Conservation (phyloP, 2,888 invertebrate species). For the Neocrepidodera transversa region DNA sequence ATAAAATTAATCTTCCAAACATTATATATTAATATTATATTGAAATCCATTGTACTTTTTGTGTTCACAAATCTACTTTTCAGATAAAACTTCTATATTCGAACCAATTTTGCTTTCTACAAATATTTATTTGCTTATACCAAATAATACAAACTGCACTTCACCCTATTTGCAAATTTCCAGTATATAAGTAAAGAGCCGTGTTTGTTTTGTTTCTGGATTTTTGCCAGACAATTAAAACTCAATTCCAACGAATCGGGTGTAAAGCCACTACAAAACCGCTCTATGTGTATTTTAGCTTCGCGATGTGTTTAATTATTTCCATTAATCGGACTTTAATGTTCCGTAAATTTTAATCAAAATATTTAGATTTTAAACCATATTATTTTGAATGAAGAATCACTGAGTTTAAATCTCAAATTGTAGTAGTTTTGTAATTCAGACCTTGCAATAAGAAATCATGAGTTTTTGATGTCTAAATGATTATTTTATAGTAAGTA, state of each 20-base stretch:
- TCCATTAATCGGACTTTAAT: constrained; percentile 31
- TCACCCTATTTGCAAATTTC: background rate
- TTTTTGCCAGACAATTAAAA: constrained; percentile 38
- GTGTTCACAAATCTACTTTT: too few species aligned
- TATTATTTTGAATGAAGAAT: background rate
- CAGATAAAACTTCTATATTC: too few species aligned
- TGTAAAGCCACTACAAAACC: constrained; percentile 32
- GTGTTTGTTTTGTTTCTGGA: constrained; percentile 30
- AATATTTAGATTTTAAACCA: constrained; percentile 16
- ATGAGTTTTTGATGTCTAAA: too few species aligned
- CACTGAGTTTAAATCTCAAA: background rate
- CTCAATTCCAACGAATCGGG: constrained; percentile 24
- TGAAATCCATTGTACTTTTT: too few species aligned
- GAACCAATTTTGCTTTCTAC: background rate
- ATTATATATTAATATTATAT: too few species aligned
- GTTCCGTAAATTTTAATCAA: constrained; percentile 22
- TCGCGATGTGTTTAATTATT: constrained; percentile 18
- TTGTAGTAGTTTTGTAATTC: too few species aligned
- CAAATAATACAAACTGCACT: background rate
- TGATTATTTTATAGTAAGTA: too few species aligned
- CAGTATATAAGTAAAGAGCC: background rate
- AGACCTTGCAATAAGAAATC: too few species aligned
- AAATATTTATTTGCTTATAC: background rate
- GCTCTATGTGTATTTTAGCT: constrained; percentile 32
- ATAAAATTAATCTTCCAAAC: too few species aligned